These are phyloP conservation scores for Polyodon spathula DNA, from an alignment of 2,113 vertebrate genomes.

Conservation along the genomic window DNA sequence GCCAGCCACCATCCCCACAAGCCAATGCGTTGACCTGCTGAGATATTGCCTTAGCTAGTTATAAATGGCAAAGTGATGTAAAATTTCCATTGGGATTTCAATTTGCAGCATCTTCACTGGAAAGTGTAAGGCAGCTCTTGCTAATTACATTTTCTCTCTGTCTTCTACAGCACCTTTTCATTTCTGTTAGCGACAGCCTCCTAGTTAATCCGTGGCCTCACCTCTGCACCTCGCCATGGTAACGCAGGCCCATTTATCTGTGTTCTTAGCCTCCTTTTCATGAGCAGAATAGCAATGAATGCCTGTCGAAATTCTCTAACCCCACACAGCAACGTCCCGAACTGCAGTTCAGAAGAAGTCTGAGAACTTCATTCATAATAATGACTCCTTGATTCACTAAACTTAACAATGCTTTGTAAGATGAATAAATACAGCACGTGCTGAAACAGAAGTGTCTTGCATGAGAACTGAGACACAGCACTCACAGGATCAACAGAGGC, in stretches of 20 bases:
- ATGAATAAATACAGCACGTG: no score
- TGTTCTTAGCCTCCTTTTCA: background rate
- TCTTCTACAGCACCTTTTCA: background rate
- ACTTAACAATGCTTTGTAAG: no score
- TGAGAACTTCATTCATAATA: background rate
- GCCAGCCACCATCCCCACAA: background rate
- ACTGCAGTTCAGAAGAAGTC: background rate
- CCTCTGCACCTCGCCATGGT: background rate
- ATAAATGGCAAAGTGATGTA: background rate
- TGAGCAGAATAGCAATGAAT: slow-evolving; percentile 1
- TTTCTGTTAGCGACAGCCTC: background rate
- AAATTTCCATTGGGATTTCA: background rate
- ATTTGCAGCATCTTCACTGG: background rate
- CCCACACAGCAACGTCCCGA: background rate
- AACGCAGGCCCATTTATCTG: slow-evolving; percentile 6
- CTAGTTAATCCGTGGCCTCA: slow-evolving; percentile 1
- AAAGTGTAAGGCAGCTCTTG: background rate
- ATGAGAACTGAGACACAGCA: no score
- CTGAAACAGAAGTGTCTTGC: no score
- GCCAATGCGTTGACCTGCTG: background rate
- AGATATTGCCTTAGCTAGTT: background rate
- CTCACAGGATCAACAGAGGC: background rate
- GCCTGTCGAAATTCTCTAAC: slow-evolving; percentile 2
- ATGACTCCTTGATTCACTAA: no score
- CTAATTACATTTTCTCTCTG: slow-evolving; percentile 9